Conservation (phyloP, 2,113 vertebrate genomes). For the Oncorhynchus gorbuscha region DNA sequence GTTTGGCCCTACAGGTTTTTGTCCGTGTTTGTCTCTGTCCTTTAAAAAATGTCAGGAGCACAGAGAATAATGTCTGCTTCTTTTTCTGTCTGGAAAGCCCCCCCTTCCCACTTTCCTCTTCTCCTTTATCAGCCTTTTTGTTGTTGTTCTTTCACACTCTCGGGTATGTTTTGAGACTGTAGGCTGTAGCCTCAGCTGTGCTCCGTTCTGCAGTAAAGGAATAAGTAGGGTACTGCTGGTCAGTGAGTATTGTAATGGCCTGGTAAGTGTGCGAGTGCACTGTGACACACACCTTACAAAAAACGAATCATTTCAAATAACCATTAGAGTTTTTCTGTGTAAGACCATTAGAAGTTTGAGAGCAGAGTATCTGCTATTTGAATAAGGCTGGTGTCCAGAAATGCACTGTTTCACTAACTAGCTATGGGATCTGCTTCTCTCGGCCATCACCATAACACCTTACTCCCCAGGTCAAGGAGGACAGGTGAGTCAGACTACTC, state of each 20-base stretch:
- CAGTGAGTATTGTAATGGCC: constrained; percentile 85
- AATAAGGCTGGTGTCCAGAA: constrained; percentile 68
- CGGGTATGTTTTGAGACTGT: constrained; percentile 86
- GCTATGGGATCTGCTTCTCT: constrained; percentile 75
- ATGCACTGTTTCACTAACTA: constrained; percentile 74
- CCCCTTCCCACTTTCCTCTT: constrained; percentile 46
- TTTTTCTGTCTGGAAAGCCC: constrained; percentile 65
- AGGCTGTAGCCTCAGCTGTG: constrained; percentile 87
- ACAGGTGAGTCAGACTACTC: constrained; percentile 58
- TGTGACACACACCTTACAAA: constrained; percentile 72
- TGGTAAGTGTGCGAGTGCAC: constrained; percentile 88
- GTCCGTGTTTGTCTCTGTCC: constrained; percentile 68
- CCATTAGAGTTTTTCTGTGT: constrained; percentile 82
- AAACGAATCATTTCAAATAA: constrained; percentile 66
- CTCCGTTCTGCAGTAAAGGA: constrained; percentile 88
- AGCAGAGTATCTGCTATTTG: constrained; percentile 42
- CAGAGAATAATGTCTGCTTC: constrained; percentile 56
- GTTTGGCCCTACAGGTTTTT: constrained; percentile 72
- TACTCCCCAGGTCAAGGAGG: constrained; percentile 56
- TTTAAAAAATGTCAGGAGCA: constrained; percentile 64
- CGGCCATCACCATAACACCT: constrained; percentile 55
- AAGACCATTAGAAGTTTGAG: constrained; percentile 74
- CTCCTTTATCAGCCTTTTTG: constrained; percentile 40
- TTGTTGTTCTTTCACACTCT: constrained; percentile 68
- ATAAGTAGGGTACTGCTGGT: constrained; percentile 91